Evolutionary conservation across 2,113 vertebrate species (phyloP).

Genomic region (Poeciliopsis occidentalis): DNA sequence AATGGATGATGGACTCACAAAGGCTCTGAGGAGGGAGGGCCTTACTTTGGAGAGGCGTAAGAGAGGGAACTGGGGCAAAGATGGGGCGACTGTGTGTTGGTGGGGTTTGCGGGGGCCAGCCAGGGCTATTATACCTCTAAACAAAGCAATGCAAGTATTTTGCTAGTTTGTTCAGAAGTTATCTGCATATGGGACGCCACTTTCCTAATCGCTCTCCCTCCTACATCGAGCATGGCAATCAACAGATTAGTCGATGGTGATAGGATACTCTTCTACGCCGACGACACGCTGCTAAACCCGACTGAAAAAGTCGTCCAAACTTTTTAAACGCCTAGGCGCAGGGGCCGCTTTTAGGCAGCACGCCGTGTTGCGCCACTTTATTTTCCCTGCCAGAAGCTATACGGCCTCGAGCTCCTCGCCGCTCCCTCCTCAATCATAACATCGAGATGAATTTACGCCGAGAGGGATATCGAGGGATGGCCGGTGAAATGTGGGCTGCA

Average conservation of each 20-base stretch:
- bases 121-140: conserved; percentile 51
- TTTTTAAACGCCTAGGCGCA: conserved; percentile 27
- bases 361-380: conserved; percentile 13
- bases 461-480: conserved; percentile 75
- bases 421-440: conserved; percentile 74
- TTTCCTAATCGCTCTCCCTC: neutral
- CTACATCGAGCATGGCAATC: neutral
- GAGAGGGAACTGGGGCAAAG: conserved; percentile 72
- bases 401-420: conserved; percentile 50
- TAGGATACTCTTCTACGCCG: neutral
- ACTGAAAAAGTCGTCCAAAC: conserved; percentile 13
- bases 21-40: conserved; percentile 65
- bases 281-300: neutral
- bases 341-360: neutral
- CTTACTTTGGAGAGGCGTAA: conserved; percentile 54
- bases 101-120: neutral
- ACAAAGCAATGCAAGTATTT: conserved; percentile 74
- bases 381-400: conserved; percentile 45
- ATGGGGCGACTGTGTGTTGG: conserved; percentile 47
- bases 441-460: conserved; percentile 72
- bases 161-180: conserved; percentile 56
- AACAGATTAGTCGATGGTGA: neutral
- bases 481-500: conserved; percentile 76
- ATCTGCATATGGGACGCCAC: conserved; percentile 40
- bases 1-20: conserved; percentile 60